phyloP scores from a whole-genome alignment of 2,888 invertebrate species.

The Auanema freiburgensis region DNA sequence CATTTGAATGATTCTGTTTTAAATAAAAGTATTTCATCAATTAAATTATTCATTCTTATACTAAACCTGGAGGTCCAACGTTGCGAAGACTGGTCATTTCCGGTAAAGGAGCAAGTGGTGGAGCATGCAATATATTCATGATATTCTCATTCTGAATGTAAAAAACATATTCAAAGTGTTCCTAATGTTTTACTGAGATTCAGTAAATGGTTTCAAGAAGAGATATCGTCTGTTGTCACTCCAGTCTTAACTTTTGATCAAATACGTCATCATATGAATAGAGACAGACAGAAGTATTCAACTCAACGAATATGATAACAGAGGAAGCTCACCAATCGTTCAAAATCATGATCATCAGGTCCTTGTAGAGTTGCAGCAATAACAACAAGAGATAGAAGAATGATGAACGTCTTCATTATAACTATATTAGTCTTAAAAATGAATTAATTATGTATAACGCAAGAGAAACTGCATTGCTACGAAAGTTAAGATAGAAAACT shows the following conservation, averaged over 20 bases:
- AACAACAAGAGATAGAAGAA: too few relatives aligned
- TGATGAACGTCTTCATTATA: too few relatives aligned
- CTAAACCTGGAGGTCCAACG: constrained; percentile 22
- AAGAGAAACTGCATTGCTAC: too few relatives aligned
- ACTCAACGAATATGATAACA: constrained; percentile 6
- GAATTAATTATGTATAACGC: too few relatives aligned
- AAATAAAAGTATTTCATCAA: too few relatives aligned
- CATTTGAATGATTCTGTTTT: too few relatives aligned
- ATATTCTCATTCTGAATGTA: constrained; percentile 3
- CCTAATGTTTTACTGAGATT: not conserved
- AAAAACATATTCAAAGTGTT: constrained; percentile 7
- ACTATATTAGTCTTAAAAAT: too few relatives aligned
- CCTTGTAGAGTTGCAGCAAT: too few relatives aligned
- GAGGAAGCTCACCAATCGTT: not conserved
- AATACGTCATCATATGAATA: constrained; percentile 11
- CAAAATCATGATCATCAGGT: too few relatives aligned
- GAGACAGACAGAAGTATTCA: constrained; percentile 12
- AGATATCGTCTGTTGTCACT: constrained; percentile 8
- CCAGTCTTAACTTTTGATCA: not conserved
- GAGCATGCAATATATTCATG: constrained; percentile 15
- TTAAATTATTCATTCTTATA: not conserved
- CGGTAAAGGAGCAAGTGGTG: constrained; percentile 23
- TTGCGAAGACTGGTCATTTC: constrained; percentile 18
- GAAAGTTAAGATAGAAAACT: too few relatives aligned
- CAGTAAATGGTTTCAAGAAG: too few relatives aligned